Base-by-base conservation (phyloP, 64 coral and sea anemone species). In the Acropora yongei region DNA sequence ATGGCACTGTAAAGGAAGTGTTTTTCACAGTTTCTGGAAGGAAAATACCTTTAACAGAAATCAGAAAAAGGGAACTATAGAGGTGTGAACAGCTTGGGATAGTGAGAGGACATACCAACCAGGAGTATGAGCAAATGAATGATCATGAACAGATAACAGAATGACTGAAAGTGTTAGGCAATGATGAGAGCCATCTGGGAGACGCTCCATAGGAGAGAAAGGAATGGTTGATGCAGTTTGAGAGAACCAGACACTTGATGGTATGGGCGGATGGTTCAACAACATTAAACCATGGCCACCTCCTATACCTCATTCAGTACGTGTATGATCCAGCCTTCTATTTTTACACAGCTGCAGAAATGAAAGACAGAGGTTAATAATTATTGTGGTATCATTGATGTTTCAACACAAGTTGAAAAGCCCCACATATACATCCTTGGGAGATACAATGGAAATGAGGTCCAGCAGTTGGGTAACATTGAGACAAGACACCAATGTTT, bases 341-440 rank as follows among this genome's bases (percentile, higher is more conserved):
- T 55, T 86, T 44, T 18, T 90, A 94, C 11, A 85, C 93, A 12
- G 74, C 49, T 17, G 80, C 88, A 68, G 93, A 94, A 77, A 71
- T 90, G 49, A 53, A 88, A 49, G 50, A 41, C 60, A 65, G 41
- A 47, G 78, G 74, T 5, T n/a, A 81, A n/a, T n/a, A n/a, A n/a
- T n/a, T n/a, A n/a, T n/a, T n/a, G n/a, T 84, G 87, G 46, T 84
- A 80, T 84, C 80, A 86, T 94, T 12, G 93, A 94, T 90, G 80
- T 90, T 66, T 47, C 83, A 13, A 40, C 78, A 39, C 80, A 76
- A 18, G 80, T 85, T 40, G 86, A 93, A 68, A 83, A 69, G 60
- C 82, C 82, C 3, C 82, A 86, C 18, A 40, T 94, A 0, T 83
- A 89, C 72, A 94, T 75, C 45, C 66, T 72, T 75, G 85, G 49